A percentile compares a stretch with the other conserved stretches of the same genome.
phyloP scores from a whole-genome alignment of 2,113 vertebrate species.

The Castor canadensis region DNA sequence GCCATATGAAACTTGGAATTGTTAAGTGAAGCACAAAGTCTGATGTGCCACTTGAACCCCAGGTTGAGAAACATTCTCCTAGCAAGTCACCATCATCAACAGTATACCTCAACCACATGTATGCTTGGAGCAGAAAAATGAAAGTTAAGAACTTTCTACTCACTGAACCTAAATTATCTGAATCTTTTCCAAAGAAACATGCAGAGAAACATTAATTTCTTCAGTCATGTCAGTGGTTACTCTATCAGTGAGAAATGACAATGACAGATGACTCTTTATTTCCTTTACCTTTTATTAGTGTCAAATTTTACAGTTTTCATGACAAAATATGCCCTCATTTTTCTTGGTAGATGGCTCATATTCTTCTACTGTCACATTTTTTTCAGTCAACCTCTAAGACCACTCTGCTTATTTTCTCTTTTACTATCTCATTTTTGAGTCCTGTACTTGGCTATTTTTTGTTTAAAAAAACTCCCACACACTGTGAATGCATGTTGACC shows the following conservation, averaged over 20 bases:
- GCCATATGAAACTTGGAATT: neutral
- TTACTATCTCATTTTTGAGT: neutral
- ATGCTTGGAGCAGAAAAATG: neutral
- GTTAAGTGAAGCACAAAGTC: neutral
- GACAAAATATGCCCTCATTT: neutral
- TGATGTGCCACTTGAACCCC: neutral
- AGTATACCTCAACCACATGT: neutral
- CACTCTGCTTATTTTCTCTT: neutral
- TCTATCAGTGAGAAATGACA: neutral
- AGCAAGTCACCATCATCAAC: neutral
- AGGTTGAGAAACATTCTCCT: neutral
- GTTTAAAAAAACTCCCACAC: neutral
- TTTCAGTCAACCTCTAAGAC: neutral
- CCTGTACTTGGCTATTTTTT: neutral
- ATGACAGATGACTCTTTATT: neutral
- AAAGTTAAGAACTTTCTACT: neutral
- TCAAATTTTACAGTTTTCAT: neutral
- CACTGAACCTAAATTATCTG: neutral
- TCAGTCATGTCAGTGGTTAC: neutral
- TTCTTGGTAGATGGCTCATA: neutral
- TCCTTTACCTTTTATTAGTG: neutral
- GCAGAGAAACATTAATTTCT: neutral
- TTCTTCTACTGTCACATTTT: neutral
- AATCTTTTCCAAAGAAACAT: neutral
- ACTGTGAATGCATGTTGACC: neutral